Percentiles rank a stretch among this genome's conserved stretches.
phyloP scores from a whole-genome alignment of 2,888 invertebrate species.

The Camptogramma bilineatum region DNA sequence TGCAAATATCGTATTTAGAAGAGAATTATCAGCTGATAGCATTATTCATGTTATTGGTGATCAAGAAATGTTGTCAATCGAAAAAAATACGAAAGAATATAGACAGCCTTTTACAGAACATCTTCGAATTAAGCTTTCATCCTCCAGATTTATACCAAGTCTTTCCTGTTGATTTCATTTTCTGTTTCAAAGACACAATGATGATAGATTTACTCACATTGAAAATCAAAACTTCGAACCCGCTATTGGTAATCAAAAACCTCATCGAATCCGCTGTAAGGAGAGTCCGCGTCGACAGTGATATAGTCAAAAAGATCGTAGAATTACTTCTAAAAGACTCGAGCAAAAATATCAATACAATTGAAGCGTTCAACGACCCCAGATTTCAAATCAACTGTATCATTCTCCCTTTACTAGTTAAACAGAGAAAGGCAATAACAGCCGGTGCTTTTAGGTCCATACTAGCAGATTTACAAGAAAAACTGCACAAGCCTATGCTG shows the following conservation, averaged over 20 bases:
- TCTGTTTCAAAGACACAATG: constrained; percentile 63
- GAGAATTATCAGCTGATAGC: constrained; percentile 73
- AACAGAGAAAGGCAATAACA: constrained; percentile 73
- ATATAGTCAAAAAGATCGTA: constrained; percentile 72
- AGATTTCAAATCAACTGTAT: constrained; percentile 75
- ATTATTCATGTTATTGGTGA: constrained; percentile 66
- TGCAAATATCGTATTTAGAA: constrained; percentile 70
- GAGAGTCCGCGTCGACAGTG: constrained; percentile 68
- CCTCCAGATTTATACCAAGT: constrained; percentile 75
- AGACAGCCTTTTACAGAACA: constrained; percentile 65
- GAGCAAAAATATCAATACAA: constrained; percentile 50
- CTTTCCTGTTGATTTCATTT: constrained; percentile 68
- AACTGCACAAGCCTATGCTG: constrained; percentile 67
- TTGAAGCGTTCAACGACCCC: constrained; percentile 68
- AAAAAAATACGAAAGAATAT: constrained; percentile 66
- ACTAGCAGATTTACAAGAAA: constrained; percentile 74
- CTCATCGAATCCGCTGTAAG: constrained; percentile 73
- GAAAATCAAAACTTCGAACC: constrained; percentile 68
- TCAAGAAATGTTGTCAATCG: constrained; percentile 66
- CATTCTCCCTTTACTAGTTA: constrained; percentile 72
- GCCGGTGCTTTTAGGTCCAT: constrained; percentile 70
- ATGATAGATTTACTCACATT: constrained; percentile 68
- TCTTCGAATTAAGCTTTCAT: constrained; percentile 72
- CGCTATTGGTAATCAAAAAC: constrained; percentile 62
- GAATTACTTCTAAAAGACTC: constrained; percentile 64